Evolutionary conservation across 2,113 vertebrate genomes (phyloP).

Genomic region (Menidia beryllina): DNA sequence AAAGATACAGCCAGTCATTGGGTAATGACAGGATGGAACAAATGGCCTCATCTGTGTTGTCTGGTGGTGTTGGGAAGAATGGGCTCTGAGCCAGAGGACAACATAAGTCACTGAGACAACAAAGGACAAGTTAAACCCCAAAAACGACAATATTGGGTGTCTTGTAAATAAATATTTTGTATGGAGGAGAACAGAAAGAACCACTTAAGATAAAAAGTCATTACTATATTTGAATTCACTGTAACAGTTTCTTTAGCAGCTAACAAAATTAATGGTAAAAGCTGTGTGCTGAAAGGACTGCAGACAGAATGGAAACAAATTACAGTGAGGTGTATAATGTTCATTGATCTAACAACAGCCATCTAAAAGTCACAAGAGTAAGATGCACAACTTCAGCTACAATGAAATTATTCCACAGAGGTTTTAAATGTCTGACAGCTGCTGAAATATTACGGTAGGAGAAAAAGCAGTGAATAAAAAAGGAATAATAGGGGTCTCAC

Average conservation of each 20-base stretch:
- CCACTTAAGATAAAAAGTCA: slow-evolving; percentile 4
- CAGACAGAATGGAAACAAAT: neutral
- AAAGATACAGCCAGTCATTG: slow-evolving; percentile 64
- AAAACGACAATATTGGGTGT: slow-evolving; percentile 4
- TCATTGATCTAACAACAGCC: slow-evolving; percentile 3
- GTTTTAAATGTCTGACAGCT: neutral
- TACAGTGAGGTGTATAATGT: neutral
- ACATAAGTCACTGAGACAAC: too few relatives aligned
- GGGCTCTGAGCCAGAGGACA: slow-evolving; percentile 37
- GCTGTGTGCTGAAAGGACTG: neutral
- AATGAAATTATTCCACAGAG: neutral
- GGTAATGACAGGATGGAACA: slow-evolving; percentile 65
- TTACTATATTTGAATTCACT: neutral
- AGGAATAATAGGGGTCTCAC: slow-evolving; percentile 16
- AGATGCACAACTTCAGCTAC: slow-evolving; percentile 7
- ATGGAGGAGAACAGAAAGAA: neutral
- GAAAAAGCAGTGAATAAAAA: slow-evolving; percentile 10
- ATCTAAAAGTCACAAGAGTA: slow-evolving; percentile 6
- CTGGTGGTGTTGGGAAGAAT: slow-evolving; percentile 48
- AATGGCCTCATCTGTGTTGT: slow-evolving; percentile 53
- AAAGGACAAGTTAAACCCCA: slow-evolving; percentile 23
- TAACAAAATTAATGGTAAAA: neutral
- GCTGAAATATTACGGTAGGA: neutral
- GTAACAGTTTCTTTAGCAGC: neutral
- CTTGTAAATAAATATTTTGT: neutral